Conservation (phyloP, 2,797 vertebrate species). For the Centropyge bicolor region DNA sequence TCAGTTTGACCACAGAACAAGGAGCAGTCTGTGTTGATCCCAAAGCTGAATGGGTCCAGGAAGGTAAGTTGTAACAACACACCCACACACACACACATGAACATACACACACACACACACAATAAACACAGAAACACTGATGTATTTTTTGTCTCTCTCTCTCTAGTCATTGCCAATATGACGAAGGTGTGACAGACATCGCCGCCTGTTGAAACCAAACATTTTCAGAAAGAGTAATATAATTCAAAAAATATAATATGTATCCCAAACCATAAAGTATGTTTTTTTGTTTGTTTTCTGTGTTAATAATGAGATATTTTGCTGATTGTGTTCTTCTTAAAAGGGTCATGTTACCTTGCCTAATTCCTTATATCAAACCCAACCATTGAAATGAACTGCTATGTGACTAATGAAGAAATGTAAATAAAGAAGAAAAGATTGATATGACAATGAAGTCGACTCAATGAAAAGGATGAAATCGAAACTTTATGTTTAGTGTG, state of each 20-base stretch:
- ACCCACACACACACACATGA: constrained; percentile 5
- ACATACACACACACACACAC: constrained; percentile 8
- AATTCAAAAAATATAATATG: background rate
- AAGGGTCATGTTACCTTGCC: background rate
- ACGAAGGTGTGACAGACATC: background rate
- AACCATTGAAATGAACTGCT: background rate
- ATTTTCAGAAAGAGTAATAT: background rate
- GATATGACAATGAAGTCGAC: background rate
- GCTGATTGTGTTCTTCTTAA: background rate
- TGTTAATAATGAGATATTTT: background rate
- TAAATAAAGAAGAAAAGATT: background rate
- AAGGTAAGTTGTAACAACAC: constrained; percentile 7
- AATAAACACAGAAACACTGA: background rate
- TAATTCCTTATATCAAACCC: background rate
- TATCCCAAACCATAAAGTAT: background rate
- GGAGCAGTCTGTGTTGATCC: constrained; percentile 60
- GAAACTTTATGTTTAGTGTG: background rate
- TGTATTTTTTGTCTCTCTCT: background rate
- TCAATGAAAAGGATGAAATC: too few relatives aligned
- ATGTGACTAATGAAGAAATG: background rate
- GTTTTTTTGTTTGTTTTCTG: background rate
- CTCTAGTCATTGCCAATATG: constrained; percentile 26
- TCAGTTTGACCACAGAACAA: background rate
- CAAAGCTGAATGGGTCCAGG: constrained; percentile 39
- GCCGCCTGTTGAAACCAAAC: too few relatives aligned